These are phyloP conservation scores for Ochotona princeps DNA, from an alignment of 2,113 vertebrate species.

Conservation along the genomic window DNA sequence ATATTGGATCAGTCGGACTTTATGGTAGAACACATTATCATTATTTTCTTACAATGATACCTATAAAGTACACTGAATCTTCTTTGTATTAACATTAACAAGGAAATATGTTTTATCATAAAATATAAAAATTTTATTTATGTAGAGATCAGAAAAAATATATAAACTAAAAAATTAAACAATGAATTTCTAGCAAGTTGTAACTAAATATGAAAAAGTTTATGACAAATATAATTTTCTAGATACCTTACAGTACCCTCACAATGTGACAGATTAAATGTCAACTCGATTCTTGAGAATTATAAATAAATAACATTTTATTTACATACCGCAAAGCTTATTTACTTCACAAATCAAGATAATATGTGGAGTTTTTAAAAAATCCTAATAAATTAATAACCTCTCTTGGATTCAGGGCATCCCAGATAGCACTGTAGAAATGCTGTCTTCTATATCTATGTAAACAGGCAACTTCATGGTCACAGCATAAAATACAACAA, in stretches of 20 bases:
- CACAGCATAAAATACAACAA: not conserved
- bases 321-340: not conserved
- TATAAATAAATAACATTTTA: not conserved
- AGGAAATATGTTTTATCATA: too few relatives aligned
- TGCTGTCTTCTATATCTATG: not conserved
- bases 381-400: not conserved
- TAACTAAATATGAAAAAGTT: not conserved
- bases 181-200: not conserved
- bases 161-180: not conserved
- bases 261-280: not conserved
- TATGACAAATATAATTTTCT: constrained; percentile 13
- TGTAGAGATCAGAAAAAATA: too few relatives aligned
- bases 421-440: not conserved
- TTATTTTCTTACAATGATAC: too few relatives aligned
- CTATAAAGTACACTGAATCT: too few relatives aligned
- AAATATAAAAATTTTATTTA: too few relatives aligned
- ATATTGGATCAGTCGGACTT: not conserved
- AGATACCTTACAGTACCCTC: not conserved
- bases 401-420: not conserved
- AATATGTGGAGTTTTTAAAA: not conserved
- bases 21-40: not conserved
- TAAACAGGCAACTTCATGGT: not conserved
- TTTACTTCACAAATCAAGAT: not conserved
- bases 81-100: too few relatives aligned
- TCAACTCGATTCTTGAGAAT: not conserved